A percentile compares a stretch with the other conserved stretches of the same genome.
phyloP scores from a whole-genome alignment of 1,140 invertebrate genomes.

The Drosophila miranda region DNA sequence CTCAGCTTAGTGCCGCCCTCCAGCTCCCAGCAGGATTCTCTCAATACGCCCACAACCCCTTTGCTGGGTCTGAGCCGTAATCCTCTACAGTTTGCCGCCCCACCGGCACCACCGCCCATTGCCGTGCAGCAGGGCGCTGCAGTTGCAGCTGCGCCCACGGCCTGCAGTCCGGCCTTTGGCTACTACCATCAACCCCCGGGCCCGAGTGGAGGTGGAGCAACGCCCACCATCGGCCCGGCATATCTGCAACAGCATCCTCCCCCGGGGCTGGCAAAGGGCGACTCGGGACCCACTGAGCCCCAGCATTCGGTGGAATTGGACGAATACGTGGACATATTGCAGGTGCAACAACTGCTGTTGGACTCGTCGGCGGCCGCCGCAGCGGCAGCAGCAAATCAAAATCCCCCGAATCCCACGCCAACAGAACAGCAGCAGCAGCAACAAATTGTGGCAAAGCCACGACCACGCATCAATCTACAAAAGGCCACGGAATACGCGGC shows the following conservation, averaged over 20 bases:
- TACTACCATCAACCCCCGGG: slow-evolving; percentile 46
- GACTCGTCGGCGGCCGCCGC: slow-evolving; percentile 79
- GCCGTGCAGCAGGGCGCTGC: slow-evolving; percentile 11
- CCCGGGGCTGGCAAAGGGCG: slow-evolving; percentile 7
- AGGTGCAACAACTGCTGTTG: slow-evolving; percentile 83
- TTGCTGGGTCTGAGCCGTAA: slow-evolving; percentile 60
- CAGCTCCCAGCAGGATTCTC: slow-evolving; percentile 62
- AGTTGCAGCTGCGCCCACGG: slow-evolving; percentile 11
- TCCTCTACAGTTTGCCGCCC: slow-evolving; percentile 68
- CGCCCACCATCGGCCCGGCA: background rate
- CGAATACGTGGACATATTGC: slow-evolving; percentile 84
- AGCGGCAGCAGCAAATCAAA: slow-evolving; percentile 41
- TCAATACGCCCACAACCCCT: slow-evolving; percentile 75
- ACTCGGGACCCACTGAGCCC: background rate
- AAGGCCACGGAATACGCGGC: slow-evolving; percentile 81
- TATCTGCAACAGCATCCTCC: slow-evolving; percentile 19
- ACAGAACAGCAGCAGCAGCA: slow-evolving; percentile 38
- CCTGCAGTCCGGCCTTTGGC: slow-evolving; percentile 39
- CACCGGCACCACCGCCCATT: slow-evolving; percentile 53
- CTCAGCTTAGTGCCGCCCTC: slow-evolving; percentile 37
- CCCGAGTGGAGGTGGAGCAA: slow-evolving; percentile 8
- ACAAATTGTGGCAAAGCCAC: slow-evolving; percentile 62
- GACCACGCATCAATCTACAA: slow-evolving; percentile 75
- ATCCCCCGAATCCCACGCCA: slow-evolving; percentile 8
- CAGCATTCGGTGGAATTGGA: slow-evolving; percentile 63